Conservation (phyloP, 2,888 invertebrate species). For the Pomacea canaliculata region DNA sequence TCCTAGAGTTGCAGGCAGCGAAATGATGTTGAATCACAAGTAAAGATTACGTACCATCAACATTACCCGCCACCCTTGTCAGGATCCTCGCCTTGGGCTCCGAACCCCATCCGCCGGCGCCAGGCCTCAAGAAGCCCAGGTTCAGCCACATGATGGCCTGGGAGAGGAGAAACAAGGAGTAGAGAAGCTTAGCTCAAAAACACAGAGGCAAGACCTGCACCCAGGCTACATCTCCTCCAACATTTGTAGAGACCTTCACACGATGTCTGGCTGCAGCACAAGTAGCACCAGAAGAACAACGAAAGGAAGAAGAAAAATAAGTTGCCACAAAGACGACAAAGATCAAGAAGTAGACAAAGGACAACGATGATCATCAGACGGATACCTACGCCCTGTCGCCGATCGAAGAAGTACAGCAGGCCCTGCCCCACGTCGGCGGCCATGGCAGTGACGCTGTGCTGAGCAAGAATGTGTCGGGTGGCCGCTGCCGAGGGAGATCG, state of each 20-base stretch:
- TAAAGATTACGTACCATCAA: neutral
- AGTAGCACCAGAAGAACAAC: too few species aligned
- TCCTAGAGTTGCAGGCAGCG: too few species aligned
- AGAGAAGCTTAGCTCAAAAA: too few species aligned
- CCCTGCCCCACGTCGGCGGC: slow-evolving; percentile 9
- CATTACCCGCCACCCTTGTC: slow-evolving; percentile 1
- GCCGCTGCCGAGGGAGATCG: neutral
- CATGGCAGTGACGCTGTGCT: slow-evolving; percentile 12
- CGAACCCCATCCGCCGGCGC: neutral
- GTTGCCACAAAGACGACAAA: too few species aligned
- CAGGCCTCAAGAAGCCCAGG: neutral
- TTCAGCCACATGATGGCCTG: neutral
- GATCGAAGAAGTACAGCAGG: slow-evolving; percentile 11
- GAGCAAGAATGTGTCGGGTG: neutral
- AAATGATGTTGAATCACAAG: too few species aligned
- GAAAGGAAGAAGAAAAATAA: too few species aligned
- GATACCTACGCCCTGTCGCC: neutral
- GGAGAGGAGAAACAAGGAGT: neutral
- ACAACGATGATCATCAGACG: too few species aligned
- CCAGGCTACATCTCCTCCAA: too few species aligned
- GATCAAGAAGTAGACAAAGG: too few species aligned
- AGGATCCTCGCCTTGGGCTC: neutral
- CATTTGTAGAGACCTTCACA: too few species aligned
- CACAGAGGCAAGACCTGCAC: neutral
- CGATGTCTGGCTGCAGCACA: too few species aligned